These are phyloP conservation scores for Rana temporaria DNA, from an alignment of 2,113 vertebrate genomes.

Conservation along the genomic window DNA sequence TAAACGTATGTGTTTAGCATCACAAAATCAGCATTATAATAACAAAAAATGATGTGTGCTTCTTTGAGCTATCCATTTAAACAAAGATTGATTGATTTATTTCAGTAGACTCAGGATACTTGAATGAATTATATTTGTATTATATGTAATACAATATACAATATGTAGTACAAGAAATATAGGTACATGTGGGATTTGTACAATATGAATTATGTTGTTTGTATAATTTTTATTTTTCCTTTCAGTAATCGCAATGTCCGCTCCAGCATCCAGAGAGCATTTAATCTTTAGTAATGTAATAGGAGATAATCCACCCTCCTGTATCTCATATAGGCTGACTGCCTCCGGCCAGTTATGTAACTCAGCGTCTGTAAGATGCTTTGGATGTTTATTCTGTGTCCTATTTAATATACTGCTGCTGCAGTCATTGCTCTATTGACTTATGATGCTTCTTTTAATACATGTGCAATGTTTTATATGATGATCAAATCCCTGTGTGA, in stretches of 20 bases:
- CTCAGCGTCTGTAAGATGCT: conserved; percentile 16
- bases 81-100: too few species aligned
- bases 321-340: conserved; percentile 17
- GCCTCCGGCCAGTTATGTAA: conserved; percentile 27
- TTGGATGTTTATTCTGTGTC: conserved; percentile 14
- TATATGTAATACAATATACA: too few species aligned
- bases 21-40: too few species aligned
- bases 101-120: too few species aligned
- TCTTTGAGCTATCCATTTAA: too few species aligned
- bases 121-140: too few species aligned
- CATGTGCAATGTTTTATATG: background rate
- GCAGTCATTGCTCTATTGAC: background rate
- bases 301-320: conserved; percentile 37
- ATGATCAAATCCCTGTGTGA: background rate
- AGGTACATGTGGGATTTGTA: background rate
- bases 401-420: conserved; percentile 32
- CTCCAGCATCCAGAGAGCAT: conserved; percentile 22
- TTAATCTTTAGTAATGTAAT: conserved; percentile 48
- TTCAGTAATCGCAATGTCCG: conserved; percentile 6
- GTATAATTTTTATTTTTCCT: background rate
- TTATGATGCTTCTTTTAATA: background rate
- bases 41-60: too few species aligned
- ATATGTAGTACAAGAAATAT: background rate
- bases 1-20: too few species aligned
- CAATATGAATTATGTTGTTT: background rate